Evolutionary conservation across 2,888 invertebrate species (phyloP).

Genomic region (Spialia ferax): DNA sequence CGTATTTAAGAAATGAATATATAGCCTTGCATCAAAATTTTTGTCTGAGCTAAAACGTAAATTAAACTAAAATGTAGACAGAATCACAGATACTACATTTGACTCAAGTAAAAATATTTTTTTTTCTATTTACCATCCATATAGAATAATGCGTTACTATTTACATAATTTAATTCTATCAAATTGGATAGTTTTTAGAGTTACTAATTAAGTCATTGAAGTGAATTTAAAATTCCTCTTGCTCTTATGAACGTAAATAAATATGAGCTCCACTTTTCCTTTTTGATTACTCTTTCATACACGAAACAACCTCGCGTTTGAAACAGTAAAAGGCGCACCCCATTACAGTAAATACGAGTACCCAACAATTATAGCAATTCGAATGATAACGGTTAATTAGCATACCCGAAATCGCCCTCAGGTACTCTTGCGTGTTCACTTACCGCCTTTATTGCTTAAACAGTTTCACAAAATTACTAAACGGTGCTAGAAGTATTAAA

Average conservation of each 20-base stretch:
- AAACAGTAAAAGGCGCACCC: slow-evolving; percentile 7
- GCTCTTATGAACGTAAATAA: neutral
- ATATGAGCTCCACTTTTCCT: neutral
- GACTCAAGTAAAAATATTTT: no score
- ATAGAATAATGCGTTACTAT: no score
- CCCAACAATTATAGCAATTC: slow-evolving; percentile 27
- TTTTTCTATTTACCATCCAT: no score
- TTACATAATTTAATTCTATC: no score
- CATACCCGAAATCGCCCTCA: slow-evolving; percentile 18
- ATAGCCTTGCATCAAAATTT: no score
- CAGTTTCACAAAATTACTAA: slow-evolving; percentile 13
- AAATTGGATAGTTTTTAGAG: no score
- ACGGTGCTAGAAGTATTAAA: slow-evolving; percentile 20
- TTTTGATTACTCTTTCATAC: slow-evolving; percentile 11
- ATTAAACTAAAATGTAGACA: no score
- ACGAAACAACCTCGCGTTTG: neutral
- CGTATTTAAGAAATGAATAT: no score
- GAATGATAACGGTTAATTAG: slow-evolving; percentile 27
- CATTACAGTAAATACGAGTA: slow-evolving; percentile 9
- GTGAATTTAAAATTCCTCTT: neutral
- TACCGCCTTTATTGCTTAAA: slow-evolving; percentile 9
- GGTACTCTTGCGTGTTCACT: slow-evolving; percentile 10
- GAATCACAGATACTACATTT: no score
- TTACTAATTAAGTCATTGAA: neutral
- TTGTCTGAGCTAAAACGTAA: no score